Evolutionary conservation across 2,113 vertebrate species (phyloP), one percentile per base, ranked within the genome.

Genomic region (Nestor notabilis): DNA sequence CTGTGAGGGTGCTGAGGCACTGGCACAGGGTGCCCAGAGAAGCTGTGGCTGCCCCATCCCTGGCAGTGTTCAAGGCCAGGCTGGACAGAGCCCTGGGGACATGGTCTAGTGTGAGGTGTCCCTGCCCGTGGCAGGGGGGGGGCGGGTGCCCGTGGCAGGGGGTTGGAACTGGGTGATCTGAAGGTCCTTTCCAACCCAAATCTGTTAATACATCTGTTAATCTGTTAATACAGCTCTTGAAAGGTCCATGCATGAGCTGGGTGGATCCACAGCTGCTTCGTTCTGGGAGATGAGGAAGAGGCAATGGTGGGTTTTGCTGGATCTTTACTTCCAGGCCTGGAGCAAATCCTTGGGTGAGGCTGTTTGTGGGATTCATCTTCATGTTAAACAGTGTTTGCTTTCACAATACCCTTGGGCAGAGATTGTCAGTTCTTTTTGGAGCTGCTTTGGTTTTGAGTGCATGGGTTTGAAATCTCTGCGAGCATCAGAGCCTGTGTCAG

Each of bases 341-440:
- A 72, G 71, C 20, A 63, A 58, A 29, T 79, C 56, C 84, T 1
- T 0, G 3, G 24, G 24, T 0, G 0, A 76, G 20, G 28, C 1
- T 39, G 29, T 72, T 66, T 37, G 63, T 44, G 63, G 23, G 61
- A 31, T 83, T 82, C 4, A 8, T 50, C 39, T 72, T 80, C 13
- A 0, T 2, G 2, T 27, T 71, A 58, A 63, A 16, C 68, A 66
- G 4, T 7, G 17, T 87, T 93, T 83, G 13, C 33, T 79, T 79
- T 25, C 52, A 31, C 19, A 75, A 33, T 39, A 23, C 6, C 17
- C 21, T 33, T 76, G 0, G 0, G 16, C 41, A 88, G 61, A 56
- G 41, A 65, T 92, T 82, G 65, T 55, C 31, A 15, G 9, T 35
- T 52, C 21, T 39, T 78, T 58, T 35, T 66, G 35, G 55, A 82